Evolutionary conservation across 2,797 vertebrate species (phyloP).

Genomic region (Pipistrellus pygmaeus): DNA sequence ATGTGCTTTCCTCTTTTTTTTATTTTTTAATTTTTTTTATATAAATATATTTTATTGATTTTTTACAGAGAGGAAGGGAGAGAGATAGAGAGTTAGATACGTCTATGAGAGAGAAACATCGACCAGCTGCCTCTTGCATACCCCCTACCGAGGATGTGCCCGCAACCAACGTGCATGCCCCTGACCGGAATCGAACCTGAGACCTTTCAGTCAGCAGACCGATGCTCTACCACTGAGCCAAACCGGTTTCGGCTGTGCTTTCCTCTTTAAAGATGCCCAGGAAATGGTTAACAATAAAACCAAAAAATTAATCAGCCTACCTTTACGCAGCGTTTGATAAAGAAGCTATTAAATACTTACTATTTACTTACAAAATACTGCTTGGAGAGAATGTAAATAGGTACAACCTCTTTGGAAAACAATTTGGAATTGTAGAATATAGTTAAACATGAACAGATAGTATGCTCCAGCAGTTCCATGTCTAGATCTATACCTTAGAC

Average conservation of each 20-base stretch:
- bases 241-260: neutral
- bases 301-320: neutral
- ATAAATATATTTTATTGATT: too few species aligned
- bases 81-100: too few species aligned
- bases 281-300: constrained; percentile 35
- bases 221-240: too few species aligned
- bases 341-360: neutral
- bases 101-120: too few species aligned
- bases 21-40: too few species aligned
- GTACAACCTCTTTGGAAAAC: neutral
- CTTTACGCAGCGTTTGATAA: neutral
- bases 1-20: neutral
- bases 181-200: too few species aligned
- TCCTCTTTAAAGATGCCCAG: constrained; percentile 7
- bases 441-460: constrained; percentile 28
- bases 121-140: too few species aligned
- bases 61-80: too few species aligned
- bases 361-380: neutral
- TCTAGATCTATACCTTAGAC: neutral
- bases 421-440: neutral
- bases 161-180: too few species aligned
- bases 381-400: neutral
- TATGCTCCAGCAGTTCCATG: neutral
- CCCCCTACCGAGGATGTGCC: too few species aligned
- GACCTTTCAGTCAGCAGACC: too few species aligned